Conservation (phyloP, 2,888 invertebrate species). For the Tillus elongatus region DNA sequence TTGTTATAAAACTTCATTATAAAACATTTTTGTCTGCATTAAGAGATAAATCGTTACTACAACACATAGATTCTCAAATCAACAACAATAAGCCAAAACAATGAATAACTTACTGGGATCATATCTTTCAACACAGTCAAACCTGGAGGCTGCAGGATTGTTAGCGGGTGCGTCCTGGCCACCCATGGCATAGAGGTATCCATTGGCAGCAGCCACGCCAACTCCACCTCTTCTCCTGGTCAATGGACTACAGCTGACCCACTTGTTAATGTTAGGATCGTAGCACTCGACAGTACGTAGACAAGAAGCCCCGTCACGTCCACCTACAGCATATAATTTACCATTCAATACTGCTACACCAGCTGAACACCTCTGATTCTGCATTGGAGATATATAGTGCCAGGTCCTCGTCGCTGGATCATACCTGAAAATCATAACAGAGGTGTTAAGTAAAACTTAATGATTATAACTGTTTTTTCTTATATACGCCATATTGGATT, state of each 20-base stretch:
- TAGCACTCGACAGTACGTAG: conserved; percentile 80
- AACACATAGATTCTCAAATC: too few relatives aligned
- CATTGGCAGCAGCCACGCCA: conserved; percentile 79
- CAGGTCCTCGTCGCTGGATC: conserved; percentile 81
- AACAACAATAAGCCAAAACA: too few relatives aligned
- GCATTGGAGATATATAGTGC: conserved; percentile 87
- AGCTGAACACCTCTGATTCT: conserved; percentile 78
- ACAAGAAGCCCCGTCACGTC: conserved; percentile 85
- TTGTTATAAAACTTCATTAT: too few relatives aligned
- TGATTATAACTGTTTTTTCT: too few relatives aligned
- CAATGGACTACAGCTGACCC: conserved; percentile 85
- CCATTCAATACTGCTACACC: conserved; percentile 80
- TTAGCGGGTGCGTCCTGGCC: conserved; percentile 91
- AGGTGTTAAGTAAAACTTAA: too few relatives aligned
- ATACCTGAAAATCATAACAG: conserved; percentile 54
- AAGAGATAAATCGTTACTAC: too few relatives aligned
- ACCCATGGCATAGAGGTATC: conserved; percentile 83
- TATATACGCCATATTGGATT: too few relatives aligned
- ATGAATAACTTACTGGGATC: conserved; percentile 50
- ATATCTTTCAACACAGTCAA: conserved; percentile 85
- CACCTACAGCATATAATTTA: conserved; percentile 85
- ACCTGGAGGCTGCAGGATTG: conserved; percentile 70
- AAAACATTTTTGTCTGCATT: too few relatives aligned
- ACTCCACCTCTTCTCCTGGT: conserved; percentile 78
- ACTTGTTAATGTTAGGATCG: conserved; percentile 64